Base-by-base conservation (phyloP, 2,797 vertebrate genomes). In the Balearica regulorum region DNA sequence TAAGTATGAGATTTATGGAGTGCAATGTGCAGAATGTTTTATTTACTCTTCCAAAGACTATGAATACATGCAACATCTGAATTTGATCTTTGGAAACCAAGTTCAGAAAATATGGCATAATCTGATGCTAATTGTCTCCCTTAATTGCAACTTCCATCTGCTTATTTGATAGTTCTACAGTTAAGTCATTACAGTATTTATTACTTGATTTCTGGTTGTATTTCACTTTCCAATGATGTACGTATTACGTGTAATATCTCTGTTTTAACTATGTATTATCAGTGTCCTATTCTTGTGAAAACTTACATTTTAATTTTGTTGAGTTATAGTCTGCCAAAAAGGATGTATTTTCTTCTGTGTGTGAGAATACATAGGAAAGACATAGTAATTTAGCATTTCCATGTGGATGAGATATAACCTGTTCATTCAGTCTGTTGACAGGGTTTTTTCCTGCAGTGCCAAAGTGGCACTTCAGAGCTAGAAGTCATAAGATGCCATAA, bases 1-100 rank as follows among this genome's bases (percentile, higher is more conserved):
- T 97, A 97, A 95, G 64, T 93, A 78, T 82, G 83, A 95, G 66
- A 96, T 97, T 97, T 98, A 97, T 84, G 77, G 90, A 96, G 82
- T 96, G 66, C 70, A 90, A 49, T 93, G 62, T 97, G 81, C 94
- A 96, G 90, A 96, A 97, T 91, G 80, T 97, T 97, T 97, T 97
- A 95, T 98, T 98, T 98, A 97, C 72, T 95, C 87, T 98, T 97
- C 60, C 44, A 80, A 79, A 97, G 90, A 84, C 94, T 95, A 39
- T 95, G 72, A 97, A 88, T 97, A 91, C 89, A 92, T 93, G 62
- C 68, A 97, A 95, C 95, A 97, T 98, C 96, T 97, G 97, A 97
- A 96, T 97, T 92, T 97, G 78, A 97, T 98, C 87, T 97, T 95
- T 96, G 65, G 72, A 90, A 96, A 96, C 82, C 41, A 97, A 95